Base-by-base conservation (phyloP, 2,797 vertebrate genomes). In the Thaleichthys pacificus region DNA sequence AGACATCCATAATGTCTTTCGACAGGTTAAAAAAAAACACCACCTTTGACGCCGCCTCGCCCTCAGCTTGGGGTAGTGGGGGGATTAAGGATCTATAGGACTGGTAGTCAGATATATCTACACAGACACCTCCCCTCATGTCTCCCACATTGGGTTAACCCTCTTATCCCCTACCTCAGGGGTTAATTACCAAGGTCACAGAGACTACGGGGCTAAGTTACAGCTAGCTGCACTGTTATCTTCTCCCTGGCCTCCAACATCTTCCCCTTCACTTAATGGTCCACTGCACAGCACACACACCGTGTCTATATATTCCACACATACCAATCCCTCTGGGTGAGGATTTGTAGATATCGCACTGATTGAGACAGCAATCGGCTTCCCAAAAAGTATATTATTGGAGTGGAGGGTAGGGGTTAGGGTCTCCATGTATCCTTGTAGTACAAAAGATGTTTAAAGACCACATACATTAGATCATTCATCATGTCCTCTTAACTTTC, bases 171-270 rank as follows among this genome's bases (percentile, higher is more conserved):
- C 60, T 3, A 79, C 72, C 72, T 76, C 73, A 71, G 80, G 84
- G 77, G 83, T 88, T 90, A 88, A 91, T 89, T 87, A 85, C 69
- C 58, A 28, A 76, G 61, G 73, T 32, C 60, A 61, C 63, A 69
- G 69, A 79, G 73, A 76, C 61, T 77, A 68, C 67, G 82, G 73
- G 35, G 72, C 69, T 67, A 82, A 66, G 76, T 80, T 71, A 74
- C 58, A 54, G 11, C 21, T 77, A 21, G 54, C 67, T 24, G 19
- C 66, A 30, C 42, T 51, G 64, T 72, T 75, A 80, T 74, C 51
- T 14, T 51, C 32, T 14, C 51, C 51, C 32, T 68, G 57, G 54
- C 11, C 66, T 35, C 67, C 24, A 64, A 63, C 30, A 63, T 32
- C 66, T n/a, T 30, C 49, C 17, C 38, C 14, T 24, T 67, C 42